These are phyloP conservation scores for Pterocles burchelli DNA, from an alignment of 2,113 vertebrate species.

Conservation along the genomic window DNA sequence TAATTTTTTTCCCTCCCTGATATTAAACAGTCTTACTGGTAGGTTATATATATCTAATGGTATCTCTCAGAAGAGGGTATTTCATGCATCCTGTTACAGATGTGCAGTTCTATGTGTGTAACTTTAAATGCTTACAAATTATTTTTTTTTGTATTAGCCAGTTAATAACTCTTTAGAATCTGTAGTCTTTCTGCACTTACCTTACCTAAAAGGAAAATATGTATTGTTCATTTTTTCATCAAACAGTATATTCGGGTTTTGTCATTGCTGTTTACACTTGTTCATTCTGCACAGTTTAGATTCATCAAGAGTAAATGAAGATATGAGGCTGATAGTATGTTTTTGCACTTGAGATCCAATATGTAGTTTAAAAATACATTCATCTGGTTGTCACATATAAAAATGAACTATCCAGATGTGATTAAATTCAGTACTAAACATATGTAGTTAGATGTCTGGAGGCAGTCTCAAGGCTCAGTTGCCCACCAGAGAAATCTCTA, in stretches of 20 bases:
- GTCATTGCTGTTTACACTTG: background rate
- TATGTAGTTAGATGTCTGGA: background rate
- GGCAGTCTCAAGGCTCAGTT: background rate
- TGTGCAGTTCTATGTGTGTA: background rate
- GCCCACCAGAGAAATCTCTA: background rate
- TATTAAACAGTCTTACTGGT: background rate
- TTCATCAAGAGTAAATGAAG: background rate
- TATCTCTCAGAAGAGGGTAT: background rate
- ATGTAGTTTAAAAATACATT: background rate
- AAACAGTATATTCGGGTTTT: background rate
- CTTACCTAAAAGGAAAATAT: background rate
- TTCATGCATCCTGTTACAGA: background rate
- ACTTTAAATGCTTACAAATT: background rate
- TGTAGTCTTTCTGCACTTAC: background rate
- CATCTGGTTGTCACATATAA: background rate
- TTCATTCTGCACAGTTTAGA: background rate
- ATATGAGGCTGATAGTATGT: background rate
- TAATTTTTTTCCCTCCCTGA: background rate
- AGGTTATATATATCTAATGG: background rate
- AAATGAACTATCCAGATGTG: background rate
- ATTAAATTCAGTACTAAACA: background rate
- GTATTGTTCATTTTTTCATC: background rate
- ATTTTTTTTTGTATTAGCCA: background rate
- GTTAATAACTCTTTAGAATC: background rate
- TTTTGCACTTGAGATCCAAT: background rate